phyloP scores from a whole-genome alignment of 2,797 vertebrate genomes.

The Enteromius anoplus region DNA sequence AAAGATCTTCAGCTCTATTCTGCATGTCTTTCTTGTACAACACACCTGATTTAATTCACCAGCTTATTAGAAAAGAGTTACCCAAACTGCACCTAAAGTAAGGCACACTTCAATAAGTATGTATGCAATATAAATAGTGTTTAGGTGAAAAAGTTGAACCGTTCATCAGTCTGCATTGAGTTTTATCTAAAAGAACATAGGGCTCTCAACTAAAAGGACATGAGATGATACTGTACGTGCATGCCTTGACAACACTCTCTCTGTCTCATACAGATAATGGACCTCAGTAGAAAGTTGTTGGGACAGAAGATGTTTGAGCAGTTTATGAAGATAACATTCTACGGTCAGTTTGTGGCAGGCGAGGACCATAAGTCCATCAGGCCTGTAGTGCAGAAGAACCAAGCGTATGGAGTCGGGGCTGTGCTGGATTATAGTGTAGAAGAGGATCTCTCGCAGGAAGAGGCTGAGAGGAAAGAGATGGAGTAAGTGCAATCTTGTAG shows the following conservation, averaged over 20 bases:
- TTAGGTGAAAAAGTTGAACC: background rate
- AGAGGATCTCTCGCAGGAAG: slow-evolving; percentile 81
- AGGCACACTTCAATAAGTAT: background rate
- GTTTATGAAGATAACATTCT: slow-evolving; percentile 94
- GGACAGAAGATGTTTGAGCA: slow-evolving; percentile 81
- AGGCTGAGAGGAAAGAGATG: slow-evolving; percentile 73
- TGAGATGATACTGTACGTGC: background rate
- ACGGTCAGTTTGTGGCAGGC: slow-evolving; percentile 92
- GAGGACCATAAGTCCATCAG: slow-evolving; percentile 87
- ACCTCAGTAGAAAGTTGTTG: slow-evolving; percentile 78
- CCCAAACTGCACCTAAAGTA: background rate
- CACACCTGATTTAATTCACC: background rate
- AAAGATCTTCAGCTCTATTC: too few relatives aligned
- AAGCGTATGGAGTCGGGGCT: slow-evolving; percentile 84
- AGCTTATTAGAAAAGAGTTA: background rate
- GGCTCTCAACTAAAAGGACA: background rate
- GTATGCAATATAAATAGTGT: background rate
- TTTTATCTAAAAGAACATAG: background rate
- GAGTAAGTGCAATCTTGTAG: slow-evolving; percentile 68
- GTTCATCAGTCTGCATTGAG: background rate
- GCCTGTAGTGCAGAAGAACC: slow-evolving; percentile 84
- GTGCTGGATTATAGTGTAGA: slow-evolving; percentile 91
- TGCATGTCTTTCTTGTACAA: background rate
- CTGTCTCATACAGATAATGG: slow-evolving; percentile 59
- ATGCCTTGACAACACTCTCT: background rate